phyloP scores from a whole-genome alignment of 2,888 invertebrate genomes.

The Blastobasis lacticolella region DNA sequence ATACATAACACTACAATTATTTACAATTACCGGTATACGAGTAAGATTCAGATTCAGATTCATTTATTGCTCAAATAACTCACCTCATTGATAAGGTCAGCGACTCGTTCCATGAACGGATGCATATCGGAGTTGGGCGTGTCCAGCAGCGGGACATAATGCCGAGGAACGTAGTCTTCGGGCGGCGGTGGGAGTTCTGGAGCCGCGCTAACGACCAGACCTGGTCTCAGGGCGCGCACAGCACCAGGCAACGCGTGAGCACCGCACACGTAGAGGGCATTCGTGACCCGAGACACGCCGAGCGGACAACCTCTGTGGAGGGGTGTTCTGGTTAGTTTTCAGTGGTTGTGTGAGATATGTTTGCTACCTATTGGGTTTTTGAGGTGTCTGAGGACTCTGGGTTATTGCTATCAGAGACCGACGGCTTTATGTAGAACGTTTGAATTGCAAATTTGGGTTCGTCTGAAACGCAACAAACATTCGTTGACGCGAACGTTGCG shows the following conservation, averaged over 20 bases:
- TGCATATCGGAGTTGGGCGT: slow-evolving; percentile 81
- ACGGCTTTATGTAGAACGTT: too few relatives aligned
- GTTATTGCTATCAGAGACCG: too few relatives aligned
- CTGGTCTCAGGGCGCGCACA: slow-evolving; percentile 79
- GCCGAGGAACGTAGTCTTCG: slow-evolving; percentile 74
- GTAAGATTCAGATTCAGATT: too few relatives aligned
- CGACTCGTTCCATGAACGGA: slow-evolving; percentile 82
- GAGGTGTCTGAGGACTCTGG: too few relatives aligned
- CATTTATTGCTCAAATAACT: too few relatives aligned
- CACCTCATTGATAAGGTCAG: slow-evolving; percentile 85
- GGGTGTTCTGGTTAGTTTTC: background rate
- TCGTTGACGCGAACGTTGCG: too few relatives aligned
- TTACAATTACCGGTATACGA: too few relatives aligned
- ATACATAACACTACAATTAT: too few relatives aligned
- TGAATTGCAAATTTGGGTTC: too few relatives aligned
- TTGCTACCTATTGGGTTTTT: too few relatives aligned
- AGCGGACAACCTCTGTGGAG: slow-evolving; percentile 63
- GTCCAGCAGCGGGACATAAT: slow-evolving; percentile 84
- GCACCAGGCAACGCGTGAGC: slow-evolving; percentile 83
- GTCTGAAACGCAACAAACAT: too few relatives aligned
- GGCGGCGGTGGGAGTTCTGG: slow-evolving; percentile 84
- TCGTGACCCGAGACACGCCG: slow-evolving; percentile 81
- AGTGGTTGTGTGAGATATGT: too few relatives aligned
- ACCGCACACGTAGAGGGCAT: slow-evolving; percentile 84
- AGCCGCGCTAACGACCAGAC: slow-evolving; percentile 87